These are phyloP conservation scores for Caenorhabditis wallacei DNA, from an alignment of 2,888 invertebrate species.

Conservation along the genomic window DNA sequence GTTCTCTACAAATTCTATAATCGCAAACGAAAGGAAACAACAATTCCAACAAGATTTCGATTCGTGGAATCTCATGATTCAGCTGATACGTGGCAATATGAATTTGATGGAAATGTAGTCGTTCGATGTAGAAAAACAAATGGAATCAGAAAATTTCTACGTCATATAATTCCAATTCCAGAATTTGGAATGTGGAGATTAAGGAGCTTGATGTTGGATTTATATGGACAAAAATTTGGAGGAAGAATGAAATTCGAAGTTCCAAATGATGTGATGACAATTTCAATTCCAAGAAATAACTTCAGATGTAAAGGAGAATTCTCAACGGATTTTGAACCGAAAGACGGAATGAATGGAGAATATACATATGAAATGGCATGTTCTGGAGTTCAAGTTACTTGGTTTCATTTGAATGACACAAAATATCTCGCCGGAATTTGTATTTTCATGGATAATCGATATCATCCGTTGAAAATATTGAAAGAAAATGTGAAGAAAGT, in stretches of 20 bases:
- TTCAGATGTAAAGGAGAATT: constrained; percentile 23
- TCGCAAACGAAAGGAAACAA: constrained; percentile 15
- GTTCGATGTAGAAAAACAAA: constrained; percentile 5
- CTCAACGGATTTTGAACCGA: constrained; percentile 14
- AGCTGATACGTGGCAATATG: neutral
- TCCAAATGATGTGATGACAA: constrained; percentile 19
- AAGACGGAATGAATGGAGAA: constrained; percentile 7
- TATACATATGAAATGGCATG: constrained; percentile 19
- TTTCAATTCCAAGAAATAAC: constrained; percentile 28
- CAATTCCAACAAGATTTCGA: neutral
- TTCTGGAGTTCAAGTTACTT: constrained; percentile 12
- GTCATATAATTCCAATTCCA: constrained; percentile 2
- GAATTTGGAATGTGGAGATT: constrained; percentile 2
- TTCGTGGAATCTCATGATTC: constrained; percentile 7
- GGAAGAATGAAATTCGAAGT: neutral
- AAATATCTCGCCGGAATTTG: constrained; percentile 20
- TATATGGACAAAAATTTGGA: constrained; percentile 4
- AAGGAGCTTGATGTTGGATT: neutral
- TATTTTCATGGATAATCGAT: constrained; percentile 30
- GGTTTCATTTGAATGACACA: neutral
- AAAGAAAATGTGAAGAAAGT: neutral
- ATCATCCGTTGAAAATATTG: constrained; percentile 2
- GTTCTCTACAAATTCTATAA: neutral
- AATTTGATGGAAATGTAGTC: constrained; percentile 13
- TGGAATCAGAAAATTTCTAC: constrained; percentile 3